phyloP scores from a whole-genome alignment of 1,140 invertebrate species.

The Bicyclus anynana region DNA sequence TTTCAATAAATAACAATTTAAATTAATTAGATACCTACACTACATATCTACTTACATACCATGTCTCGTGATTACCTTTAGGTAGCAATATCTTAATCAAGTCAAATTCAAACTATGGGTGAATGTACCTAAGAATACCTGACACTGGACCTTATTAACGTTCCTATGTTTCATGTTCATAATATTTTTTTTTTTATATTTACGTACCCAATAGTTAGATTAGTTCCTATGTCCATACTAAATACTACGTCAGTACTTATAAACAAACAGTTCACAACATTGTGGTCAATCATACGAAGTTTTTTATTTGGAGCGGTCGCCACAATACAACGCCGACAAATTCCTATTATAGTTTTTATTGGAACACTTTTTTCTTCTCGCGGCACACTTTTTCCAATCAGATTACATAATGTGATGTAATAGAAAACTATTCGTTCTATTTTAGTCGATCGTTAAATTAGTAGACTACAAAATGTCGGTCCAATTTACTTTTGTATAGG shows the following conservation, averaged over 20 bases:
- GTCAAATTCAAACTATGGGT: no score
- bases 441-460: background rate
- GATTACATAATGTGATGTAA: conserved; percentile 56
- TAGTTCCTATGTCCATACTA: no score
- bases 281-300: background rate
- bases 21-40: no score
- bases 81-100: no score
- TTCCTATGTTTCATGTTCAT: no score
- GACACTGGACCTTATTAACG: no score
- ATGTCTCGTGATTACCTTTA: no score
- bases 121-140: no score
- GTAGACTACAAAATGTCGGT: conserved; percentile 8
- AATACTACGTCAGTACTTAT: background rate
- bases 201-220: no score
- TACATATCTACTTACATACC: no score
- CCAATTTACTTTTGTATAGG: conserved; percentile 14
- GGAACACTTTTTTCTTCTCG: conserved; percentile 39
- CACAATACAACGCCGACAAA: conserved; percentile 8
- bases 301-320: background rate
- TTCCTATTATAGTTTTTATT: conserved; percentile 29
- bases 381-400: conserved; percentile 56
- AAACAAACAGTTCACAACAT: background rate
- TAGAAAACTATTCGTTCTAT: conserved; percentile 14
- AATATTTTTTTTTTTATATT: no score
- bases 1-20: no score